Percentiles rank a stretch among this genome's conserved stretches.
These are phyloP conservation scores for Phocides pigmalion DNA, from an alignment of 1,140 invertebrate genomes.

Conservation along the genomic window DNA sequence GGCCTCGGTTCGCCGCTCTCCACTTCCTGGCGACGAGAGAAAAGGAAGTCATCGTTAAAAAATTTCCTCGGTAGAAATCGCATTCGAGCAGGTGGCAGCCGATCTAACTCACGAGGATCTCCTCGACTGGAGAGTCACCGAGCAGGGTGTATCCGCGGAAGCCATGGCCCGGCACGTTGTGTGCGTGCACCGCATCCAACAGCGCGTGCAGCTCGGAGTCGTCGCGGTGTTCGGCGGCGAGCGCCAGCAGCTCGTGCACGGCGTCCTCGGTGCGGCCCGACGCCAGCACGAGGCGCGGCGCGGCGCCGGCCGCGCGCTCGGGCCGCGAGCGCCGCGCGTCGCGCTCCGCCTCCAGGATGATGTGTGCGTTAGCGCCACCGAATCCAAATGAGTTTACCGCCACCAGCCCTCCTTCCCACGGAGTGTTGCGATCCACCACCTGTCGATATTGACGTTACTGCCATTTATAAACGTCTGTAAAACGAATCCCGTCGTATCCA, in stretches of 20 bases:
- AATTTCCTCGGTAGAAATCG: too few species aligned
- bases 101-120: conserved; percentile 72
- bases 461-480: too few species aligned
- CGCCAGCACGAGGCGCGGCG: conserved; percentile 90
- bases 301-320: conserved; percentile 38
- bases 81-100: not conserved
- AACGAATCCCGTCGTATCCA: too few species aligned
- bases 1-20: conserved; percentile 87
- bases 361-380: conserved; percentile 97
- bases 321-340: conserved; percentile 81
- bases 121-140: conserved; percentile 70
- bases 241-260: conserved; percentile 87
- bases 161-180: conserved; percentile 88
- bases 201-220: conserved; percentile 92
- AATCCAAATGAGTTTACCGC: conserved; percentile 98
- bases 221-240: conserved; percentile 84
- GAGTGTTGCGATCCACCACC: conserved; percentile 91
- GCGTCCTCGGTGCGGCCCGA: conserved; percentile 94
- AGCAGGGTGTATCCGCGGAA: conserved; percentile 92
- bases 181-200: conserved; percentile 89
- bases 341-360: conserved; percentile 89
- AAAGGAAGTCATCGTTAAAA: too few species aligned
- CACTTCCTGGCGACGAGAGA: conserved; percentile 42
- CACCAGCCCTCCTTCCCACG: conserved; percentile 93
- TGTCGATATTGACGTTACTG: conserved; percentile 44